Evolutionary conservation across 2,797 vertebrate genomes (phyloP), one percentile per base, ranked within the genome.

Genomic region (Tapera naevia): DNA sequence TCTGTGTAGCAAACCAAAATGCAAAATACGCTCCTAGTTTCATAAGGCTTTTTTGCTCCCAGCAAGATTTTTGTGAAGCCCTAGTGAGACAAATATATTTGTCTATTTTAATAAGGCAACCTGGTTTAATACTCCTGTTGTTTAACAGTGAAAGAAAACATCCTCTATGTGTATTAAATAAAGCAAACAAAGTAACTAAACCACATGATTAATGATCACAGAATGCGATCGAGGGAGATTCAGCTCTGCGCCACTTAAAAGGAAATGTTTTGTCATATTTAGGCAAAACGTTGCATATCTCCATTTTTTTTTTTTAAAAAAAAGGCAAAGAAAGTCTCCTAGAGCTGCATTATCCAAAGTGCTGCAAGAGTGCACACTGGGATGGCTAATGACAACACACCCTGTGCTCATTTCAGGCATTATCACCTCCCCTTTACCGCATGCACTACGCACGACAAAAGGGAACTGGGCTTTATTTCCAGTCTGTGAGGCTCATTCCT

Each of bases 121-220:
- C 14, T 56, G 23, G 5, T 82, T 79, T 88, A 80, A 62, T 56
- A 51, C 22, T 54, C 13, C 56, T 22, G 21, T 10, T 64, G 64
- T 71, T 50, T 89, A 82, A 45, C 11, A 37, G 41, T 24, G 15
- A 70, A 87, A 53, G 14, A 67, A 67, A 78, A 64, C n/a, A 66
- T 17, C 5, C 11, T 80, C 65, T 75, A 21, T 3, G 19, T 45
- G 14, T 16, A 35, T 80, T 66, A 54, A 72, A 54, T 5, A 58
- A 75, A 45, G 9, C 21, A 74, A 65, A 28, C 30, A 41, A 56
- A 64, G 11, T 58, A 65, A 24, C 19, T 58, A 50, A 81, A 82
- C 8, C 6, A 37, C 5, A 37, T 0, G 1, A 28, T 10, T 48
- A 80, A 33, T 0, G 0, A 66, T 16, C 24, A 65, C 1, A 30